A percentile compares a stretch with the other conserved stretches of the same genome.
These are phyloP conservation scores for Girardinus metallicus DNA, from an alignment of 2,797 vertebrate species.

Conservation along the genomic window DNA sequence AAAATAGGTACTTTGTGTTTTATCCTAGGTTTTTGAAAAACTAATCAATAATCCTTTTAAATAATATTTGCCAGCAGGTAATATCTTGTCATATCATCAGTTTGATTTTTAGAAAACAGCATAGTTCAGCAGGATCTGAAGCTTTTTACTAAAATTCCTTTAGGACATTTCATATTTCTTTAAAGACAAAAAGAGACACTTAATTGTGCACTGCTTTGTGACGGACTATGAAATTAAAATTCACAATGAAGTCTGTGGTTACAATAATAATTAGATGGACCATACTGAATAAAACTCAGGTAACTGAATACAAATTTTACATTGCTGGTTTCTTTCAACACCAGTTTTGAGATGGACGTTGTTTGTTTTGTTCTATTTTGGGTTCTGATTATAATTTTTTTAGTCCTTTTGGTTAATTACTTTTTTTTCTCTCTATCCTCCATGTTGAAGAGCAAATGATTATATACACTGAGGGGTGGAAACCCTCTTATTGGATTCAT, in stretches of 20 bases:
- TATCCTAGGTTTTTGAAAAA: neutral
- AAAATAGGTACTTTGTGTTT: neutral
- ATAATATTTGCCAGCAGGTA: neutral
- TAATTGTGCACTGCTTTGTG: neutral
- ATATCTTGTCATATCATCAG: neutral
- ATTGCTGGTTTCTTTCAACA: conserved; percentile 21
- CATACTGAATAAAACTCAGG: conserved; percentile 8
- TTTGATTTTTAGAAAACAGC: neutral
- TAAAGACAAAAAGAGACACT: neutral
- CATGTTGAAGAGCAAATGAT: conserved; percentile 28
- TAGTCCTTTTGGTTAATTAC: too few species aligned
- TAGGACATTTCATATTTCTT: too few species aligned
- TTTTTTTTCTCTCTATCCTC: conserved; percentile 5
- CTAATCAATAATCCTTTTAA: neutral
- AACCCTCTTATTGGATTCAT: conserved; percentile 14
- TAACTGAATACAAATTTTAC: conserved; percentile 12
- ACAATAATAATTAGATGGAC: neutral
- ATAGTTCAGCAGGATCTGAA: neutral
- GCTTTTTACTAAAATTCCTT: too few species aligned
- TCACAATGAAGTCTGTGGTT: neutral
- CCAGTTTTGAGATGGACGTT: neutral
- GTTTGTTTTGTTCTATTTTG: conserved; percentile 1
- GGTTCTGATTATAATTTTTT: conserved; percentile 5
- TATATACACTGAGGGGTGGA: conserved; percentile 9
- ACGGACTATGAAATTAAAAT: neutral